Percentiles rank a stretch among this genome's conserved stretches.
Conservation (phyloP, 2,888 invertebrate species). For the Hydroisotoma schaefferi region DNA sequence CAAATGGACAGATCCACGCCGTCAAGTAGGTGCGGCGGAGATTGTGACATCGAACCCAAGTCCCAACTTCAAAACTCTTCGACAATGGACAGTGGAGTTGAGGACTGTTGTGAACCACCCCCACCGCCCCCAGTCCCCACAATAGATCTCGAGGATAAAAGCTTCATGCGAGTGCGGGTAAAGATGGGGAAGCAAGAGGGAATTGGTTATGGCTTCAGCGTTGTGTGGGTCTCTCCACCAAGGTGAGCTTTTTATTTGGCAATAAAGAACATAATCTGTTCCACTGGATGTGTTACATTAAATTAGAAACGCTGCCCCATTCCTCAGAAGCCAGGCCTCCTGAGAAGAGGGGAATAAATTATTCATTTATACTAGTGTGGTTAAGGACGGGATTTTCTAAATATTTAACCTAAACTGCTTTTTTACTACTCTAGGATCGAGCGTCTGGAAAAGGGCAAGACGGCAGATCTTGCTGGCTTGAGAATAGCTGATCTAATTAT, state of each 20-base stretch:
- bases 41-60: slow-evolving; percentile 20
- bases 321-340: too few relatives aligned
- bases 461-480: slow-evolving; percentile 44
- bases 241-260: slow-evolving; percentile 30
- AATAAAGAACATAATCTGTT: slow-evolving; percentile 12
- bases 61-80: slow-evolving; percentile 41
- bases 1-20: background rate
- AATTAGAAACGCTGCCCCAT: slow-evolving; percentile 6
- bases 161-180: slow-evolving; percentile 36
- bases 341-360: slow-evolving; percentile 38
- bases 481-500: slow-evolving; percentile 48
- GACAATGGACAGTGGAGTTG: slow-evolving; percentile 48
- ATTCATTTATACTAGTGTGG: slow-evolving; percentile 39
- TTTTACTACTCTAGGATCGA: slow-evolving; percentile 43
- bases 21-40: slow-evolving; percentile 4
- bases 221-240: slow-evolving; percentile 47
- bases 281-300: background rate
- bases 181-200: slow-evolving; percentile 39
- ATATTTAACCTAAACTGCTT: slow-evolving; percentile 37
- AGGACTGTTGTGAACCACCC: slow-evolving; percentile 45
- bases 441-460: slow-evolving; percentile 46
- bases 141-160: slow-evolving; percentile 41
- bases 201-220: slow-evolving; percentile 45
- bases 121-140: slow-evolving; percentile 26
- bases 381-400: slow-evolving; percentile 41